A percentile compares a stretch with the other conserved stretches of the same genome.
These are phyloP conservation scores for Hydriomena furcata DNA, from an alignment of 2,888 invertebrate species.

Conservation along the genomic window DNA sequence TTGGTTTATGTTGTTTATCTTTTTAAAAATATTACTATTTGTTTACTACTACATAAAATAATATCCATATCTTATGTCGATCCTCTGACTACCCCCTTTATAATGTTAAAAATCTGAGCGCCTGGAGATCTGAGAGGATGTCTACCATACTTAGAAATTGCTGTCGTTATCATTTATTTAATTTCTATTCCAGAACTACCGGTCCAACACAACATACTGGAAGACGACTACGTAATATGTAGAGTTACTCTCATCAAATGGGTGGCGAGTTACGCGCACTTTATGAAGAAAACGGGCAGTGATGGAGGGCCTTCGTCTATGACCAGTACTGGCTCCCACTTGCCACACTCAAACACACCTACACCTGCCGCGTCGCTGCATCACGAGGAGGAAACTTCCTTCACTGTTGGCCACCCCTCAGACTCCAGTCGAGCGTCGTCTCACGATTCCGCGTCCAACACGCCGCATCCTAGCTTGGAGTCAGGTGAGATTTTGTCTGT, in stretches of 20 bases:
- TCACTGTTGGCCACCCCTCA: constrained; percentile 74
- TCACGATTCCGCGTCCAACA: constrained; percentile 77
- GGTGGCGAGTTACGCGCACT: constrained; percentile 93
- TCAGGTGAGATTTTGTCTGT: constrained; percentile 65
- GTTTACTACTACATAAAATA: too few relatives aligned
- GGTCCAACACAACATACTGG: constrained; percentile 87
- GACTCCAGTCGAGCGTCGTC: constrained; percentile 79
- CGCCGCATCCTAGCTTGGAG: constrained; percentile 84
- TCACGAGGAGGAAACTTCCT: constrained; percentile 78
- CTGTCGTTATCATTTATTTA: not conserved
- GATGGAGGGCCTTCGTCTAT: constrained; percentile 76
- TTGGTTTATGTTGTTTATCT: too few relatives aligned
- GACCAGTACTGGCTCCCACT: constrained; percentile 72
- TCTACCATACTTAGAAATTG: too few relatives aligned
- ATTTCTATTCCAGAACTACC: constrained; percentile 88
- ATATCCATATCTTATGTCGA: too few relatives aligned
- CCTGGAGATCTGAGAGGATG: too few relatives aligned
- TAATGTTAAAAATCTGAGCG: too few relatives aligned
- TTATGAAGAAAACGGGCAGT: constrained; percentile 85
- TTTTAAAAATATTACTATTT: too few relatives aligned
- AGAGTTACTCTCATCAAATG: constrained; percentile 95
- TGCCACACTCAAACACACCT: constrained; percentile 66
- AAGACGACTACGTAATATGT: constrained; percentile 87
- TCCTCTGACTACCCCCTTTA: too few relatives aligned
- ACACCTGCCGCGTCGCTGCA: constrained; percentile 68